Conservation (phyloP, 2,113 vertebrate species). For the Oxyruncus cristatus region DNA sequence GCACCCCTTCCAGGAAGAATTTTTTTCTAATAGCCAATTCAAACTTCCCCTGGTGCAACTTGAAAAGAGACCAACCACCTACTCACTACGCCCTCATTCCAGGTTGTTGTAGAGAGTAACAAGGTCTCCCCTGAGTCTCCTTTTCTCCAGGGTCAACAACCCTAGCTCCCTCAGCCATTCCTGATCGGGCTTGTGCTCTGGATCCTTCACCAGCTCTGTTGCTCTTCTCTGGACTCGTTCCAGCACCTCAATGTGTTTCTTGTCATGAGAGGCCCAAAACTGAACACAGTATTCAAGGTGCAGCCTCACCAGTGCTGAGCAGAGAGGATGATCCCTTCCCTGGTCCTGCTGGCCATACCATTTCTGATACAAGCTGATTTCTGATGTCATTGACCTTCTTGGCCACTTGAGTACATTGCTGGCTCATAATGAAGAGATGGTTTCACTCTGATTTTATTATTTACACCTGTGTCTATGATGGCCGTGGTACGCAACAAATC, state of each 20-base stretch:
- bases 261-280: neutral
- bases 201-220: accelerated
- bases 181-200: neutral
- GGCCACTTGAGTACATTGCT: neutral
- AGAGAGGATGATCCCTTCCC: accelerated
- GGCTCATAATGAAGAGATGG: neutral
- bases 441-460: neutral
- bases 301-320: accelerated
- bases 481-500: neutral
- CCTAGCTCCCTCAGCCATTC: neutral
- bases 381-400: accelerated
- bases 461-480: neutral
- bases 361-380: neutral
- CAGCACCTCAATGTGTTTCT: no score
- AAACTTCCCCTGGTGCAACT: neutral
- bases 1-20: neutral
- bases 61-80: accelerated
- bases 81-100: neutral
- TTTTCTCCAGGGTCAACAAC: neutral
- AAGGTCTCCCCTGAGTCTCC: neutral
- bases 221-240: accelerated
- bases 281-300: accelerated
- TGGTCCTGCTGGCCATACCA: neutral
- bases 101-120: neutral
- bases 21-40: neutral